Evolutionary conservation across 2,888 invertebrate species (phyloP), one percentile per base, ranked within the genome.

Genomic region (Cephus pygmeus): DNA sequence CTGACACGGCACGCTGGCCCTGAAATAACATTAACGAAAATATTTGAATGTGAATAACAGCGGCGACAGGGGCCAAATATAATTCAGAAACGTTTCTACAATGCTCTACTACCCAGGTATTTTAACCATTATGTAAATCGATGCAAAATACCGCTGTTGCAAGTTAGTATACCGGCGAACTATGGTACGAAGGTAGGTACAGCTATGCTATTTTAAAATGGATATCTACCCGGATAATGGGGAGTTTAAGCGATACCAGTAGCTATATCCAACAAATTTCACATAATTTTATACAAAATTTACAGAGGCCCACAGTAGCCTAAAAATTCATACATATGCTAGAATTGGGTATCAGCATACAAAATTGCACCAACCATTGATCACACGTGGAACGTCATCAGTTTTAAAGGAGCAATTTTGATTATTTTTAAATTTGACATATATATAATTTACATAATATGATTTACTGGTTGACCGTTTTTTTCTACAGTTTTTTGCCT

Each of bases 91-190:
- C 86, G 85, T 87, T 88, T 84, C 87, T 88, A 89, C 90, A 90
- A 89, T 88, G 83, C 80, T 77, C 79, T 80, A 68, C 81, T 76
- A 76, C 76, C 34, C 78, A 82, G 85, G 85, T 87, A 88, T 90
- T 90, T 90, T 89, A 88, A 88, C 86, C 86, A 86, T 89, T 91
- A 91, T 91, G 91, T 89, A 91, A 91, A 91, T 91, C 87, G 85
- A 91, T 91, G 90, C 88, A 91, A 90, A 91, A 88, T 87, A 88
- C 87, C 81, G 75, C 40, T 77, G 76, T 75, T 78, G 56, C 56
- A 56, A 56, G 56, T 56, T 56, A 56, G 23, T 56, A 56, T 9
- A 56, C 56, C 15, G 56, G 23, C 56, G 56, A 56, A 23, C 56
- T 56, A 56, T 23, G 23, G 56, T 56, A 56, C 56, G 56, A 23